These are phyloP conservation scores for Vanacampus margaritifer DNA, from an alignment of 2,113 vertebrate genomes.

Conservation along the genomic window DNA sequence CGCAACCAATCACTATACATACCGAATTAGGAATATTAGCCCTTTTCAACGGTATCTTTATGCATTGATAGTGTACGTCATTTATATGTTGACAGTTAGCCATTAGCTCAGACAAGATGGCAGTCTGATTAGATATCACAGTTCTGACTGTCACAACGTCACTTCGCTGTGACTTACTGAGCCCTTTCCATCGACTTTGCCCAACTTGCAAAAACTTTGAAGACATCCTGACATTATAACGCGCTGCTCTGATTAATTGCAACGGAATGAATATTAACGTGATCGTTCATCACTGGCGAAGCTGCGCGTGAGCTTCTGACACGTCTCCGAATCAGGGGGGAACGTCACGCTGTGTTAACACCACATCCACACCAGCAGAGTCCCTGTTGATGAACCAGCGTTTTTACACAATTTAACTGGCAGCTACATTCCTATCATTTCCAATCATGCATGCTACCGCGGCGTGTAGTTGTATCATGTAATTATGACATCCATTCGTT, in stretches of 20 bases:
- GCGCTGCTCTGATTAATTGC: conserved; percentile 11
- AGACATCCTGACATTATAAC: conserved; percentile 15
- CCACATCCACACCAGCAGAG: background rate
- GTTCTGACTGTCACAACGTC: background rate
- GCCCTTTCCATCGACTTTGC: conserved; percentile 6
- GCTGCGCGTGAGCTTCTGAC: conserved; percentile 1
- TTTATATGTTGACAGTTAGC: no score
- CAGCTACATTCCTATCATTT: background rate
- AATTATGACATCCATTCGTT: background rate
- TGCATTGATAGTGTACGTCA: background rate
- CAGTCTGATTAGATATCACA: background rate
- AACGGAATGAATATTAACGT: background rate
- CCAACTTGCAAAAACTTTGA: conserved; percentile 7
- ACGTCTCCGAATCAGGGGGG: background rate
- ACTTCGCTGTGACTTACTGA: conserved; percentile 2
- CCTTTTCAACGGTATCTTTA: background rate
- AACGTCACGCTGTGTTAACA: conserved; percentile 1
- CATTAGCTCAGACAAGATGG: background rate
- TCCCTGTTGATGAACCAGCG: background rate
- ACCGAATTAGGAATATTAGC: background rate
- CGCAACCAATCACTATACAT: background rate
- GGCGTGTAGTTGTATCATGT: background rate
- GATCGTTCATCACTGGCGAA: conserved; percentile 5
- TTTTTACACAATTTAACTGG: conserved; percentile 1
- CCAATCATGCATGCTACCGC: background rate